phyloP scores from a whole-genome alignment of 2,888 invertebrate species.

The Arge pagana region DNA sequence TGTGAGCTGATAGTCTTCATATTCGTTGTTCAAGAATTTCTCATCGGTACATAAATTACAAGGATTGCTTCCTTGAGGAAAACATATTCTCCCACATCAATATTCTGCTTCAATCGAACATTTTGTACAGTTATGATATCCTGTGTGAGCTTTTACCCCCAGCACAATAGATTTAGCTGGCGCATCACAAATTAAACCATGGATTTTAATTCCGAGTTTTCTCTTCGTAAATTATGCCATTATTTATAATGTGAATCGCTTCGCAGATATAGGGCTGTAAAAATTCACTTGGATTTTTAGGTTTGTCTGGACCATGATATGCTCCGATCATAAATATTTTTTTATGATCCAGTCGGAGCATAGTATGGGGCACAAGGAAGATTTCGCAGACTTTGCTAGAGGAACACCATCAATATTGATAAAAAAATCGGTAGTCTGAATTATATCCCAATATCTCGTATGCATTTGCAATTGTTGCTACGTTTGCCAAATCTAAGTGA shows the following conservation, averaged over 20 bases:
- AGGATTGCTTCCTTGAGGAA: background rate
- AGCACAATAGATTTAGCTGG: slow-evolving; percentile 5
- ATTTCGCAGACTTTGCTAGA: slow-evolving; percentile 1
- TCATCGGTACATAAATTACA: slow-evolving; percentile 1
- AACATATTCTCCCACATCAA: background rate
- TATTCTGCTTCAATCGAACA: slow-evolving; percentile 4
- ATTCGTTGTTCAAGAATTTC: slow-evolving; percentile 7
- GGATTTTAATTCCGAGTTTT: background rate
- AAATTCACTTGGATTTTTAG: background rate
- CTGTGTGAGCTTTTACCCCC: slow-evolving; percentile 2
- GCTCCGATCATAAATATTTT: background rate
- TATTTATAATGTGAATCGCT: background rate
- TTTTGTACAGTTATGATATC: slow-evolving; percentile 9
- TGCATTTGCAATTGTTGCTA: background rate
- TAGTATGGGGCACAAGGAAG: slow-evolving; percentile 10
- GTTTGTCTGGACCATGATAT: slow-evolving; percentile 5
- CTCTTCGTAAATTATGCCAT: background rate
- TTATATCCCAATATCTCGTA: background rate
- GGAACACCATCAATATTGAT: slow-evolving; percentile 17
- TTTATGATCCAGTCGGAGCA: slow-evolving; percentile 1
- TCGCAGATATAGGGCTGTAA: background rate
- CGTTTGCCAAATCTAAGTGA: background rate
- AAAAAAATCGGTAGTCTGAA: background rate
- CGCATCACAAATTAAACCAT: slow-evolving; percentile 4
- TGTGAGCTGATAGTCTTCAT: slow-evolving; percentile 3